Conservation (phyloP, 2,113 vertebrate genomes). For the Narcine bancroftii region DNA sequence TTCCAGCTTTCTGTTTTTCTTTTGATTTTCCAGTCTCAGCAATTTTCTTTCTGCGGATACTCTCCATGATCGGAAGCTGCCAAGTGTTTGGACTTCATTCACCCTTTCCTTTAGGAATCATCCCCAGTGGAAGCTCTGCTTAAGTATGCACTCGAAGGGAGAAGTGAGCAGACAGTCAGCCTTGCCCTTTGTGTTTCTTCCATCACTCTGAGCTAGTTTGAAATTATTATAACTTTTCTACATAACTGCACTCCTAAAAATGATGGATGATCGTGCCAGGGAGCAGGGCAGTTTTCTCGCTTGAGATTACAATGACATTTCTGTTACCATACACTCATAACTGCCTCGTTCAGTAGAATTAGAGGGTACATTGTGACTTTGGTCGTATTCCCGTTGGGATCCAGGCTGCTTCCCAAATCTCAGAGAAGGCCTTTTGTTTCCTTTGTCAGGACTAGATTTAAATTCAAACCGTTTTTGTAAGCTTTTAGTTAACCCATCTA, state of each 20-base stretch:
- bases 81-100: neutral
- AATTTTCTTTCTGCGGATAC: too few relatives aligned
- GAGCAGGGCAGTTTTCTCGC: neutral
- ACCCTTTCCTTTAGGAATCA: neutral
- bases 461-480: neutral
- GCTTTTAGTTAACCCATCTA: neutral
- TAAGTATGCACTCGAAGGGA: neutral
- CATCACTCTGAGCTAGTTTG: neutral
- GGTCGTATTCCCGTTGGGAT: neutral
- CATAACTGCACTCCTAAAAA: neutral
- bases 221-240: constrained; percentile 9
- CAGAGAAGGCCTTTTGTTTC: neutral
- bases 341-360: neutral
- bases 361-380: neutral
- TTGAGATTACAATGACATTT: constrained; percentile 1
- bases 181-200: neutral
- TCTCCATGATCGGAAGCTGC: neutral
- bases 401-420: neutral
- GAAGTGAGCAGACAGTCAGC: neutral
- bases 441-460: neutral
- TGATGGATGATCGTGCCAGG: neutral
- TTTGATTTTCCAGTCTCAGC: too few relatives aligned
- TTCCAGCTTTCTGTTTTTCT: too few relatives aligned
- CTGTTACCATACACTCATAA: neutral
- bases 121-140: neutral